Percentiles rank a stretch among this genome's conserved stretches.
Evolutionary conservation across 2,113 vertebrate species (phyloP).

Genomic region (Fukomys damarensis): DNA sequence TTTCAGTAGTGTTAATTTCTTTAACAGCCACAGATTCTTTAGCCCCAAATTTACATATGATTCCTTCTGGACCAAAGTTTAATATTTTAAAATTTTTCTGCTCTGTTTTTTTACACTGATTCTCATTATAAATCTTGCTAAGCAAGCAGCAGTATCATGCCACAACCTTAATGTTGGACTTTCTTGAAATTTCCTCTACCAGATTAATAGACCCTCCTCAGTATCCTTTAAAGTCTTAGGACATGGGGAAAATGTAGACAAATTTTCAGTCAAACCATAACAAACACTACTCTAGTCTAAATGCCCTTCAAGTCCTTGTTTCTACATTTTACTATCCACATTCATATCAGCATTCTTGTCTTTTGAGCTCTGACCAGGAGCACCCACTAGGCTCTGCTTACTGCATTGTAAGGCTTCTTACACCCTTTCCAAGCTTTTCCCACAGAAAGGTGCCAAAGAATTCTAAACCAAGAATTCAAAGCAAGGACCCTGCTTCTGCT

Average conservation of each 20-base stretch:
- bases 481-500: too few relatives aligned
- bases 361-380: too few relatives aligned
- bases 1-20: background rate
- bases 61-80: background rate
- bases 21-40: background rate
- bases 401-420: too few relatives aligned
- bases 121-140: background rate
- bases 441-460: too few relatives aligned
- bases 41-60: background rate
- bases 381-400: too few relatives aligned
- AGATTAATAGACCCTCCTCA: background rate
- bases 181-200: background rate
- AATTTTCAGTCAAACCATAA: background rate
- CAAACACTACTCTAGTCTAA: background rate
- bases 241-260: background rate
- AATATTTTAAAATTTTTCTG: background rate
- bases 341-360: too few relatives aligned
- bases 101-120: background rate
- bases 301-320: too few relatives aligned
- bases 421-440: too few relatives aligned
- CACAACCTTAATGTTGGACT: background rate
- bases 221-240: background rate
- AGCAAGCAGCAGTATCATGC: background rate
- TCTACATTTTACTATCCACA: too few relatives aligned
- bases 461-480: too few relatives aligned